Evolutionary conservation across 2,113 vertebrate species (phyloP).

Genomic region (Myrmecobius fasciatus): DNA sequence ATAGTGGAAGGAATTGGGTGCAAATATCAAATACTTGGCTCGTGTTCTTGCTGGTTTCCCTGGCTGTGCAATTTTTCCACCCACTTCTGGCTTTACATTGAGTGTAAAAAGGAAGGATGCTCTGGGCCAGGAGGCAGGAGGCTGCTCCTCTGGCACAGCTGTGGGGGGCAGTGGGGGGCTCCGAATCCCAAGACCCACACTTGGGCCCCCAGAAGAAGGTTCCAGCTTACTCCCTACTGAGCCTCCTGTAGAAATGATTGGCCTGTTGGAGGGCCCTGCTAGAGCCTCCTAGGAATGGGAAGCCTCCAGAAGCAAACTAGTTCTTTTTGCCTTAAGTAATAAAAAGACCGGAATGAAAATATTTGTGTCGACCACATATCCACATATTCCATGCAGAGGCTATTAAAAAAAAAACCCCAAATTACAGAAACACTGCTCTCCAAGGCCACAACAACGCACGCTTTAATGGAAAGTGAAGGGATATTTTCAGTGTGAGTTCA

Average conservation of each 20-base stretch:
- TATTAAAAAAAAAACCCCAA: slow-evolving; percentile 71
- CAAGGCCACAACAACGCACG: slow-evolving; percentile 59
- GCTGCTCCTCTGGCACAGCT: neutral
- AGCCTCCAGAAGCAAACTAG: slow-evolving; percentile 58
- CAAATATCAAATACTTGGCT: slow-evolving; percentile 65
- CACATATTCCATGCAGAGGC: slow-evolving; percentile 59
- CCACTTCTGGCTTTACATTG: slow-evolving; percentile 46
- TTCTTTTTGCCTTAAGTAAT: slow-evolving; percentile 20
- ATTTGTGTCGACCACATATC: slow-evolving; percentile 60
- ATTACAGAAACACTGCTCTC: slow-evolving; percentile 45
- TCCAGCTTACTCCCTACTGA: neutral
- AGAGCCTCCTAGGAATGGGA: neutral
- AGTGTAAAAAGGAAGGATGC: neutral
- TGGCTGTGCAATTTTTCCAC: slow-evolving; percentile 62
- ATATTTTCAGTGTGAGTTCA: slow-evolving; percentile 63
- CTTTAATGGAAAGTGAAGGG: slow-evolving; percentile 68
- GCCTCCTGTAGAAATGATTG: slow-evolving; percentile 50
- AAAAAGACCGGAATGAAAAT: slow-evolving; percentile 71
- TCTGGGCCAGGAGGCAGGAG: neutral
- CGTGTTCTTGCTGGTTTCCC: slow-evolving; percentile 52
- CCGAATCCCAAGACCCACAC: neutral
- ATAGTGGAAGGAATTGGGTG: slow-evolving; percentile 68
- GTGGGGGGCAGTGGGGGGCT: neutral
- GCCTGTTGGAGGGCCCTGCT: slow-evolving; percentile 50
- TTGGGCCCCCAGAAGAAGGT: neutral